Base-by-base conservation (phyloP, 2,797 vertebrate genomes). In the Hydrolagus colliei region DNA sequence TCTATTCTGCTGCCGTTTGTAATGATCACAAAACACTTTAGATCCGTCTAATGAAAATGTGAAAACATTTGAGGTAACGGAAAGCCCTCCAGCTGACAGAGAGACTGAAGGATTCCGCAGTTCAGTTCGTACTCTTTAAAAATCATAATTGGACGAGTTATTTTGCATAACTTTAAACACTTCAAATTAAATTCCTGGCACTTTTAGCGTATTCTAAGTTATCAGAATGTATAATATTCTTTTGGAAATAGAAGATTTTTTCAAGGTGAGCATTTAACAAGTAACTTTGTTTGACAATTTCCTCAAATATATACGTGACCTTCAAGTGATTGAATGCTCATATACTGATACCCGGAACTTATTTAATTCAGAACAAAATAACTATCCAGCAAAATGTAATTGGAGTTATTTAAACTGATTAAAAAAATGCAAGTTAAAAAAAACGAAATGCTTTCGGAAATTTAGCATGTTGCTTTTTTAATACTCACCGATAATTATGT, bases 1-100 rank as follows among this genome's bases (percentile, higher is more conserved):
- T 84, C 9, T 65, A 84, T 11, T 35, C n/a, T 35, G 79, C 11
- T 65, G 68, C 61, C 22, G 10, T 27, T 62, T 63, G 63, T 13
- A 61, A 65, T 79, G 13, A 79, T 79, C 12, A 22, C 12, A 27
- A 79, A 79, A 7, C 65, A 63, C 79, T 84, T 84, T 20, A 84
- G 32, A 52, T 5, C 71, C 32, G 41, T 84, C 18, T 6, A 84
- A 9, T 32, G 27, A 84, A 71, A 71, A 71, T 71, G 14, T 68
- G 79, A 68, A 68, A 82, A 67, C 0, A 16, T 27, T 79, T 62
- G 63, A 4, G 14, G 27, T 68, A 32, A 82, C 22, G 22, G 77
- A 65, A 14, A 16, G 7, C 77, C 13, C 1, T 14, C 63, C 4
- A 65, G 22, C 27, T 20, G 65, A 84, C 10, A 27, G 35, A n/a